Evolutionary conservation across 2,888 invertebrate genomes (phyloP).

Genomic region (Julus scanicus): DNA sequence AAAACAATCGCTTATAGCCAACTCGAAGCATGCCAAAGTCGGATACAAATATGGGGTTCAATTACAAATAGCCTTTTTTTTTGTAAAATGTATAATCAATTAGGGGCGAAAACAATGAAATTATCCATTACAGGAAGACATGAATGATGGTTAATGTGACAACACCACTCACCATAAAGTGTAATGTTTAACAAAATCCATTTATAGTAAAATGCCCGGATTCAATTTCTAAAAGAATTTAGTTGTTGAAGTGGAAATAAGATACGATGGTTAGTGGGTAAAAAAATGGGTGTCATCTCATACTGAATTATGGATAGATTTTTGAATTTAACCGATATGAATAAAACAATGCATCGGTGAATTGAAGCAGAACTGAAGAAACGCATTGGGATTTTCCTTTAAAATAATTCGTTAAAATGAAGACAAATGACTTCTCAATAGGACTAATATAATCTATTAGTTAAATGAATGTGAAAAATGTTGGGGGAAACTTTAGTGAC

Average conservation of each 20-base stretch:
- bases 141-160: constrained; percentile 35
- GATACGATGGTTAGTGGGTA: neutral
- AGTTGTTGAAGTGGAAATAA: neutral
- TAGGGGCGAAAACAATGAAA: constrained; percentile 26
- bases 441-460: neutral
- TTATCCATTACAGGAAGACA: constrained; percentile 19
- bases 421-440: neutral
- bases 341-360: neutral
- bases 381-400: neutral
- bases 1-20: neutral
- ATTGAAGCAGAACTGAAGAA: neutral
- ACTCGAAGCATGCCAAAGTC: neutral
- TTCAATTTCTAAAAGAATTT: neutral
- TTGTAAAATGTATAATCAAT: neutral
- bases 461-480: neutral
- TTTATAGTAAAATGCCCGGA: neutral
- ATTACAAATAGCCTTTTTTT: constrained; percentile 9
- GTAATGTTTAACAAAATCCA: constrained; percentile 25
- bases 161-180: constrained; percentile 29
- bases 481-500: neutral
- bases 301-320: neutral
- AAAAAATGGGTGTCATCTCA: constrained; percentile 5
- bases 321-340: neutral
- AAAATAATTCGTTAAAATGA: neutral
- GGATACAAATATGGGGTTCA: neutral